Evolutionary conservation across 2,888 invertebrate genomes (phyloP), one percentile per base, ranked within the genome.

Genomic region (Eupithecia abbreviata): DNA sequence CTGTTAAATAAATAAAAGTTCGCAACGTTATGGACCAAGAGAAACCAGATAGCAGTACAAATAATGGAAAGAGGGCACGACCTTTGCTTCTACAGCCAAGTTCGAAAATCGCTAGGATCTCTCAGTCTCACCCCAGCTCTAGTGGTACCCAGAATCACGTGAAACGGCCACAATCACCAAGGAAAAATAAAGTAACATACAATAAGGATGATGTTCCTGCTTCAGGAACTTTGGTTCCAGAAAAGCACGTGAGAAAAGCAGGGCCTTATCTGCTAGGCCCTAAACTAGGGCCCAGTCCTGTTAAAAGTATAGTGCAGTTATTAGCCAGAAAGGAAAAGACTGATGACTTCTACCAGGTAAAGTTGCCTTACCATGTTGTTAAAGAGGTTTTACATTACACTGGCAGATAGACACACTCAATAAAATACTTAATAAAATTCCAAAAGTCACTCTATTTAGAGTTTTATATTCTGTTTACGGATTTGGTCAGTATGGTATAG

Each of bases 301-400:
- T 97, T 0, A 96, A 96, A 87, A 97, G 97, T 88, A 97, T 98
- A 85, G 96, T 97, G 6, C 97, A 97, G 85, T 97, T 97, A 91
- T 91, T 98, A 79, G 97, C 97, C 7, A 95, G 97, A 75, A 96
- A 96, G 85, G 96, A 96, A 85, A 96, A 95, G 71, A 97, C 97
- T 47, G 96, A 97, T 89, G 95, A 96, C 74, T 97, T 96, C 88
- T 97, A 96, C 87, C 96, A 96, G 77, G 92, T 97, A 62, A 79
- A 18, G 62, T 47, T 47, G 9, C 47, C 43, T 7, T 30, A 30
- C 30, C 30, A 30, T 30, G 47, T 47, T 47, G 10, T 10, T 47
- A 2, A n/a, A 13, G 51, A 51, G 51, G 51, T 51, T 5, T 51
- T 7, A n/a, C 15, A 55, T n/a, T 55, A 55, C 7, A 55, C 55